Evolutionary conservation across 2,888 invertebrate species (phyloP), one percentile per base, ranked within the genome.

Genomic region (Lypha dubia): DNA sequence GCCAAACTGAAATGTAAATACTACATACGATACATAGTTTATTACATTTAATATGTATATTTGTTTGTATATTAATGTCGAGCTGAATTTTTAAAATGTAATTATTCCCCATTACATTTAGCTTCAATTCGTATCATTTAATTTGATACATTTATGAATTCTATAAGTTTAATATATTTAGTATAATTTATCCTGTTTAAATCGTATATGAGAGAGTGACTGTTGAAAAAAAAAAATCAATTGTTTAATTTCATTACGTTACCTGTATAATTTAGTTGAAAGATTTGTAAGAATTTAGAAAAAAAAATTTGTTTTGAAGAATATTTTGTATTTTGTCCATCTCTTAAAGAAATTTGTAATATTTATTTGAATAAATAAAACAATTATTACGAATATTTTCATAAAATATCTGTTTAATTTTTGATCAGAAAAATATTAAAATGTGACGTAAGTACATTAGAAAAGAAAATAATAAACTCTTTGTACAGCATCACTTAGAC

Each of bases 61-160:
- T 2, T 44, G n/a, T 46, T 1, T 28, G 5, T 56, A n/a, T 24
- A 56, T 32, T n/a, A 56, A 28, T 56, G 13, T n/a, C 1, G 28
- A 22, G 22, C 22, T 22, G 51, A 51, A 22, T 17, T 46, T 11
- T 51, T 51, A 22, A 51, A 22, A 51, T 51, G 49, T 51, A 51
- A 3, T 22, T 17, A 51, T 51, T 51, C 8, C n/a, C 1, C 46
- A 20, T 4, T 13, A 20, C 24, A 53, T 53, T 53, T 53, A 13
- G 51, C 20, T 11, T 2, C 13, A 46, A 53, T 53, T 24, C 13
- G 7, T 51, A 22, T 24, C 13, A 22, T 20, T 49, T 56, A n/a
- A n/a, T 7, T 28, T 9, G 20, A 56, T 56, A n/a, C 15, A 56
- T 56, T 56, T 28, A 28, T 56, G n/a, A 28, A 56, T 56, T 56